Evolutionary conservation across 2,113 vertebrate species (phyloP).

Genomic region (Leucosticte australis): DNA sequence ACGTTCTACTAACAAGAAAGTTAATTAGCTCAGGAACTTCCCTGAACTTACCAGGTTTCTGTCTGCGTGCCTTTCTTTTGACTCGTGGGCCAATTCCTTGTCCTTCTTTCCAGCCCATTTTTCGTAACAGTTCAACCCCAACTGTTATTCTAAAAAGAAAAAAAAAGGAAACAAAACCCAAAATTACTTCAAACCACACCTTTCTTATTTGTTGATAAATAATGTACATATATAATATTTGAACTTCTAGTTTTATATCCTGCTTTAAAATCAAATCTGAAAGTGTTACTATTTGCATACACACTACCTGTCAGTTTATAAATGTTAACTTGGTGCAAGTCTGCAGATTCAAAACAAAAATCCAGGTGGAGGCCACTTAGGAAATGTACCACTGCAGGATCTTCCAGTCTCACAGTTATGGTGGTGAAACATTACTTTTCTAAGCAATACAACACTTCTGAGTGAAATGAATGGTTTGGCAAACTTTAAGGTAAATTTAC

Average conservation of each 20-base stretch:
- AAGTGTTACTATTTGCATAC: not conserved
- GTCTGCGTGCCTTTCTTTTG: slow-evolving; percentile 84
- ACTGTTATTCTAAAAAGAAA: slow-evolving; percentile 79
- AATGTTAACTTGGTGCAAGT: not conserved
- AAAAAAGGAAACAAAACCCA: not conserved
- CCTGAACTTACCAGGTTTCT: slow-evolving; percentile 74
- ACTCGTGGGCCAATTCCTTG: slow-evolving; percentile 92
- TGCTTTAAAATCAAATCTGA: not conserved
- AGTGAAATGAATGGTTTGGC: not conserved
- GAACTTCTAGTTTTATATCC: not conserved
- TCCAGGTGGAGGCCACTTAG: not conserved
- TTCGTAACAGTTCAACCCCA: slow-evolving; percentile 87
- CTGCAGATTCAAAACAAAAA: not conserved
- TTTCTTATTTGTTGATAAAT: not conserved
- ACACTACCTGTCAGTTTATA: not conserved
- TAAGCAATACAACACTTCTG: not conserved
- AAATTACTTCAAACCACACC: not conserved
- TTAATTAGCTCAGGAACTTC: not conserved
- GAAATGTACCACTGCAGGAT: not conserved
- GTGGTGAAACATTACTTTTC: not conserved
- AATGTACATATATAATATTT: not conserved
- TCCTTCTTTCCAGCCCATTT: slow-evolving; percentile 97
- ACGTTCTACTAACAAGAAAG: not conserved
- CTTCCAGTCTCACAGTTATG: not conserved
- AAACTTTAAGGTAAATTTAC: not conserved